Percentiles rank a stretch among this genome's conserved stretches.
Conservation (phyloP, 2,888 invertebrate species). For the Drosophila imparisetae region DNA sequence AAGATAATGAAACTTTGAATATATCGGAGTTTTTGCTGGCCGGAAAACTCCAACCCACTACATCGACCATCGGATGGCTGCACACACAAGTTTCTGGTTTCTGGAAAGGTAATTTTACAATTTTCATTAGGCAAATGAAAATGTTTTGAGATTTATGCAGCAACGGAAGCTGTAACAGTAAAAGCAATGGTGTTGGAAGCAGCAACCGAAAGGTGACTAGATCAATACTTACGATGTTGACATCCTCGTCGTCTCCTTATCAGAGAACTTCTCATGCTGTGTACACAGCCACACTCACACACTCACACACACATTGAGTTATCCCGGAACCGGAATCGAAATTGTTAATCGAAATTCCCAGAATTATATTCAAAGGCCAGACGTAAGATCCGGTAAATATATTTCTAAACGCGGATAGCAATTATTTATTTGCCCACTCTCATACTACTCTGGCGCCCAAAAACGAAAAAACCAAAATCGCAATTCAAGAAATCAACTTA, state of each 20-base stretch:
- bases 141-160: neutral
- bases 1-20: no score
- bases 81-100: no score
- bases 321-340: neutral
- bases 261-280: slow-evolving; percentile 46
- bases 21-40: no score
- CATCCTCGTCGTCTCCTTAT: slow-evolving; percentile 9
- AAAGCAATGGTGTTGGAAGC: slow-evolving; percentile 4
- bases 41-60: no score
- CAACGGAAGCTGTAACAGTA: neutral
- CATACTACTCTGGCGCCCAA: no score
- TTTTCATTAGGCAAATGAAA: neutral
- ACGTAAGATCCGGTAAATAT: neutral
- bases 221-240: slow-evolving; percentile 51
- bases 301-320: neutral
- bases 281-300: slow-evolving; percentile 11
- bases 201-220: slow-evolving; percentile 63
- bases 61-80: no score
- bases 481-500: no score
- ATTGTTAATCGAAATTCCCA: neutral
- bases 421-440: neutral
- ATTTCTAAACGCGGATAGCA: neutral
- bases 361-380: neutral
- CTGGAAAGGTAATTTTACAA: no score
- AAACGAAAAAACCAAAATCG: no score